Conservation (phyloP, 1,140 invertebrate species). For the Carposina sasakii region DNA sequence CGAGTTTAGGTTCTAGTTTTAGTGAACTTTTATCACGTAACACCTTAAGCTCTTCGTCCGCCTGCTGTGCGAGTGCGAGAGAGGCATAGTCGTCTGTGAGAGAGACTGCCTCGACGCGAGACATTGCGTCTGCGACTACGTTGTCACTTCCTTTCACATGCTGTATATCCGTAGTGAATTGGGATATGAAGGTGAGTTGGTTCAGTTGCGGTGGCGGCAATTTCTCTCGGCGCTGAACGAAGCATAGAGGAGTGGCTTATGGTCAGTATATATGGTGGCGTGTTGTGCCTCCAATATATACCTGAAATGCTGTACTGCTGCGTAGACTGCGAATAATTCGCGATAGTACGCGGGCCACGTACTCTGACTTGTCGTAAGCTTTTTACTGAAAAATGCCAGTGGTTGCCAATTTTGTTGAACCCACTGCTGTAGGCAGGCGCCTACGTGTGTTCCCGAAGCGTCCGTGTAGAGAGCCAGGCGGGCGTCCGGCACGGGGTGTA, state of each 20-base stretch:
- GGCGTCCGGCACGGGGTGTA: not conserved
- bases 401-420: slow-evolving; percentile 20
- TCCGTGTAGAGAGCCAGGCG: not conserved
- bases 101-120: not conserved
- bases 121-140: too few relatives aligned
- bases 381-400: slow-evolving; percentile 45
- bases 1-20: not conserved
- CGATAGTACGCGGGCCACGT: too few relatives aligned
- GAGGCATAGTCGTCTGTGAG: not conserved
- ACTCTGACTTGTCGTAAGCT: slow-evolving; percentile 33
- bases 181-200: not conserved
- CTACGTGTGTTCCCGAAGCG: slow-evolving; percentile 23
- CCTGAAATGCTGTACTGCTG: too few relatives aligned
- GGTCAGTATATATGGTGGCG: too few relatives aligned
- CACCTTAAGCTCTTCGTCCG: not conserved
- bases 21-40: not conserved
- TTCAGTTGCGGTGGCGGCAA: too few relatives aligned
- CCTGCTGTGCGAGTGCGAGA: not conserved
- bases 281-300: too few relatives aligned
- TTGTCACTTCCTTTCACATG: too few relatives aligned
- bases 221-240: too few relatives aligned
- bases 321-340: too few relatives aligned
- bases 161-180: too few relatives aligned
- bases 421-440: slow-evolving; percentile 42
- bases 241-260: too few relatives aligned